These are phyloP conservation scores for Ephydatia muelleri DNA, from an alignment of 37 sponge, comb jelly and placozoan species.

Conservation along the genomic window DNA sequence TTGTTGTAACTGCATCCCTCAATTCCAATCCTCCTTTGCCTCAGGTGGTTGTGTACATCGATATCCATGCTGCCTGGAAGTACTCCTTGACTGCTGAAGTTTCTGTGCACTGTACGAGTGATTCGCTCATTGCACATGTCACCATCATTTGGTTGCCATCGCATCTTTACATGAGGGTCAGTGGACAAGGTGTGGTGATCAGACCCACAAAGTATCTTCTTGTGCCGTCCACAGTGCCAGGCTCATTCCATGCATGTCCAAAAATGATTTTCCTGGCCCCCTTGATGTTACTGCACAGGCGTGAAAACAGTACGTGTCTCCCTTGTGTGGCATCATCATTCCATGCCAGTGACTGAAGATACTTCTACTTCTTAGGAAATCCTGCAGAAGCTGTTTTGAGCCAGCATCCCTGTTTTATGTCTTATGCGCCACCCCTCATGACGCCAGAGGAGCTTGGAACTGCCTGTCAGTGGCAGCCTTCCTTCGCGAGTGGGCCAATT, in stretches of 20 bases:
- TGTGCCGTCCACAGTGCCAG: neutral
- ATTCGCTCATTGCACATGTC: neutral
- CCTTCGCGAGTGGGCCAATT: neutral
- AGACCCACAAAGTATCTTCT: neutral
- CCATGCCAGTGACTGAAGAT: neutral
- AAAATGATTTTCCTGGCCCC: neutral
- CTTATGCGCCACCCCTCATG: neutral
- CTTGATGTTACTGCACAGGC: neutral
- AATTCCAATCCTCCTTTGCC: neutral
- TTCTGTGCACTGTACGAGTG: neutral
- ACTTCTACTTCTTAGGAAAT: constrained; percentile 1
- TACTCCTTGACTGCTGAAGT: constrained; percentile 1
- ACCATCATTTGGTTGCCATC: neutral
- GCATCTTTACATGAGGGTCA: neutral
- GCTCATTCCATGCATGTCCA: constrained; percentile 1
- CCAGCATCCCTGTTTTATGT: neutral
- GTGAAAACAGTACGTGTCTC: neutral
- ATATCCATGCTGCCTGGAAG: neutral
- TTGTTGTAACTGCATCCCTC: neutral
- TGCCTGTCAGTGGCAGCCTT: neutral
- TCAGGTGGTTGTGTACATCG: neutral
- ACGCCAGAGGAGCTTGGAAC: neutral
- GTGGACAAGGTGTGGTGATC: neutral
- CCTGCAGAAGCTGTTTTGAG: constrained; percentile 1
- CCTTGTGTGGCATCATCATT: neutral